Conservation (phyloP, 2,113 vertebrate species). For the Antechinus stuartii region DNA sequence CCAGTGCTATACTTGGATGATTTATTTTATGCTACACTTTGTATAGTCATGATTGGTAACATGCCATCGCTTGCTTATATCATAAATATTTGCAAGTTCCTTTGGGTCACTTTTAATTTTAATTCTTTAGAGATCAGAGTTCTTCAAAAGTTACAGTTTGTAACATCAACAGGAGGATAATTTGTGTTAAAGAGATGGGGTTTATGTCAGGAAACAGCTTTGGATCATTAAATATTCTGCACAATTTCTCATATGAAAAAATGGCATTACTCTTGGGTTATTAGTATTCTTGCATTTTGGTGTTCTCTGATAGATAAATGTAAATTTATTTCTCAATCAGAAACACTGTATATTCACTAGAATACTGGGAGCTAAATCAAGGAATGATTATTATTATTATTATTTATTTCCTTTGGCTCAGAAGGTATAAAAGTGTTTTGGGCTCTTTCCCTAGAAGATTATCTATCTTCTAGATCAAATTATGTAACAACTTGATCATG, state of each 20-base stretch:
- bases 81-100: background rate
- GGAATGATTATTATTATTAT: constrained; percentile 64
- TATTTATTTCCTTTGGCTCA: constrained; percentile 71
- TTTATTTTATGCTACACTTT: background rate
- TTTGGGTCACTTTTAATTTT: background rate
- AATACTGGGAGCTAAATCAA: constrained; percentile 55
- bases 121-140: background rate
- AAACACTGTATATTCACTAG: constrained; percentile 43
- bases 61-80: background rate
- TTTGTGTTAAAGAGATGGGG: background rate
- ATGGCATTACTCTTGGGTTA: background rate
- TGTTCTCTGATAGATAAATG: background rate
- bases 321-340: constrained; percentile 53
- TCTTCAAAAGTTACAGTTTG: background rate
- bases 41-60: background rate
- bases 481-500: constrained; percentile 53
- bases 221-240: background rate
- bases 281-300: constrained; percentile 28
- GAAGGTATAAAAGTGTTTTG: constrained; percentile 50
- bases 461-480: constrained; percentile 54
- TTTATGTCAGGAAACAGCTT: background rate
- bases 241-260: background rate
- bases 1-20: background rate
- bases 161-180: background rate
- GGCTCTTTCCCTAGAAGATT: constrained; percentile 68